phyloP scores from a whole-genome alignment of 2,113 vertebrate genomes.

The Poeciliopsis turrubarensis region DNA sequence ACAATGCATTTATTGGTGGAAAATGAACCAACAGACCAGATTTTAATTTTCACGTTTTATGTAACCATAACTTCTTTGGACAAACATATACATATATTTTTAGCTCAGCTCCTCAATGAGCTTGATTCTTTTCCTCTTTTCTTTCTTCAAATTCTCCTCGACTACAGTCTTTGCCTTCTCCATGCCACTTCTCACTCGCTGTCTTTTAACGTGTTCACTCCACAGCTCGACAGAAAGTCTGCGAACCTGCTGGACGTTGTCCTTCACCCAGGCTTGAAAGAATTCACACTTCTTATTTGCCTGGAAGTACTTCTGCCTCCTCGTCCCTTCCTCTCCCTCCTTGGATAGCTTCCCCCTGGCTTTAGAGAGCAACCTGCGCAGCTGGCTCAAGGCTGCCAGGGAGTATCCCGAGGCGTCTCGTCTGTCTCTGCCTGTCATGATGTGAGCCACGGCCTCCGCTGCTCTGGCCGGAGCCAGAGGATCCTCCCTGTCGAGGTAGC shows the following conservation, averaged over 20 bases:
- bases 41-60: not conserved
- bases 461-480: constrained; percentile 70
- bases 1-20: not conserved
- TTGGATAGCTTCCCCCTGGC: constrained; percentile 62
- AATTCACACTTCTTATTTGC: constrained; percentile 88
- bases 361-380: constrained; percentile 68
- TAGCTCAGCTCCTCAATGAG: constrained; percentile 83
- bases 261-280: constrained; percentile 85
- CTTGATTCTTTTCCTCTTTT: constrained; percentile 52
- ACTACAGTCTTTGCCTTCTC: constrained; percentile 73
- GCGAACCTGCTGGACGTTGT: constrained; percentile 63
- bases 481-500: constrained; percentile 73
- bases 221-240: constrained; percentile 76
- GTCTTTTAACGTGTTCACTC: constrained; percentile 70
- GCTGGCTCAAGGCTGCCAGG: constrained; percentile 82
- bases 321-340: constrained; percentile 54
- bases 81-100: constrained; percentile 2
- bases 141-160: constrained; percentile 78
- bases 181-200: constrained; percentile 63
- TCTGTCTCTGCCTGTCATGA: constrained; percentile 77
- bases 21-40: not conserved
- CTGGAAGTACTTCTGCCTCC: constrained; percentile 71
- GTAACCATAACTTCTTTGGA: not conserved
- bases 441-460: constrained; percentile 78
- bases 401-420: constrained; percentile 69